Evolutionary conservation across 2,888 invertebrate species (phyloP), one percentile per base, ranked within the genome.

Genomic region (Eupithecia abbreviata): DNA sequence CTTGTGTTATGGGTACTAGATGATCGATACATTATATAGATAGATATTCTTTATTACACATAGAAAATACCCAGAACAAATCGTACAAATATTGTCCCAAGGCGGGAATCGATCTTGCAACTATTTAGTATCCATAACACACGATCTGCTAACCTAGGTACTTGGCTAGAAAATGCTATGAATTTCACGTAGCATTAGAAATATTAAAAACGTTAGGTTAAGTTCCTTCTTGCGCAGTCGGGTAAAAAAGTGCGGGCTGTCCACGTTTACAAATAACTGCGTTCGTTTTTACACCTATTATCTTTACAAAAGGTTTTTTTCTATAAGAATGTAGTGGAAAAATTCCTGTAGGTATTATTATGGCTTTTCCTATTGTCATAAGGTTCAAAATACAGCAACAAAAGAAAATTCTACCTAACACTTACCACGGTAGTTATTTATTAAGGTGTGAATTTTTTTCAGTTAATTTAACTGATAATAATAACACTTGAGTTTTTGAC

Each of bases 201-300:
- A 55, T 9, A 55, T 51, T 10, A 12, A 6, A 45, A 51, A 15
- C 51, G 30, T 30, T 30, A 30, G 30, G 30, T 30, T 30, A 30
- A 30, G 30, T 15, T n/a, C 55, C 9, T 55, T n/a, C n/a, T n/a
- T 9, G 9, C 7, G 9, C 55, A 55, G 55, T 55, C 55, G 55
- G n/a, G 55, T 55, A 7, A 18, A 55, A 58, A 18, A 3, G 55
- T 55, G 0, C 3, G 58, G 58, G 9, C 3, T 18, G 9, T 58
- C 62, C 62, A 30, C 30, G 62, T 62, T 62, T 62, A 62, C 30
- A 62, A 62, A 62, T 62, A 58, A 58, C 18, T 10, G 18, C 58
- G 58, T 58, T 58, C 0, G 18, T 58, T 58, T 58, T 58, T 58
- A 58, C 58, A 18, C 58, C 10, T 30, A 62, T 30, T 58, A 18